Base-by-base conservation (phyloP, 1,140 invertebrate species). In the Lutraria rhynchaena region DNA sequence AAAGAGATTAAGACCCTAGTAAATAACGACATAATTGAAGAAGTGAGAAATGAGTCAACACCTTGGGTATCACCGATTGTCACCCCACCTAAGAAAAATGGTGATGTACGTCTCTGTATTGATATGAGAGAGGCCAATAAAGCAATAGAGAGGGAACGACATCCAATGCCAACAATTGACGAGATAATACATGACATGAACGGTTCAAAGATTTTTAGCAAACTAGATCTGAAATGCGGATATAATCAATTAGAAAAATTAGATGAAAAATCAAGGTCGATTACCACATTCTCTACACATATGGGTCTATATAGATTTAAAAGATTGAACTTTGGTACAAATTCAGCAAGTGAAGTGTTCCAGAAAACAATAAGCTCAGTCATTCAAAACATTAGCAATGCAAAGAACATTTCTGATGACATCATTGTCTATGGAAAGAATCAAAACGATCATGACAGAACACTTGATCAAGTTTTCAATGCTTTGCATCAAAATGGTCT, bases 161-260 rank as follows among this genome's bases (percentile, higher is more conserved):
- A 89, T 67, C 80, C 84, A 13, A 87, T 86, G 19, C 87, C 89
- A 7, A 91, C 86, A 46, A 67, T 84, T 0, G 87, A 89, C 60
- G 83, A 90, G 44, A 75, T 89, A 4, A 29, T 89, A 44, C 49
- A 83, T 51, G 84, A 85, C 5, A 70, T 88, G 35, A 87, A 91
- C 74, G 83, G 77, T 19, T 61, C 84, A 5, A n/a, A n/a, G 82
- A 63, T 86, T 7, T 90, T 90, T 65, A 85, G 84, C 13, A 89
- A 88, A 51, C 13, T 91, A 0, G 89, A 89, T 63, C 61, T 89
- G 1, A 81, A 74, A 29, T 29, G 81, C 11, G 87, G 83, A 13
- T 91, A 86, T 60, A 86, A 90, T 67, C 89, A 90, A 46, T 29
- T 90, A 2, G 84, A 87, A n/a, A n/a, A n/a, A 58, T 44, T 90